Evolutionary conservation across 1,140 invertebrate species (phyloP).

Genomic region (Nymphalis io): DNA sequence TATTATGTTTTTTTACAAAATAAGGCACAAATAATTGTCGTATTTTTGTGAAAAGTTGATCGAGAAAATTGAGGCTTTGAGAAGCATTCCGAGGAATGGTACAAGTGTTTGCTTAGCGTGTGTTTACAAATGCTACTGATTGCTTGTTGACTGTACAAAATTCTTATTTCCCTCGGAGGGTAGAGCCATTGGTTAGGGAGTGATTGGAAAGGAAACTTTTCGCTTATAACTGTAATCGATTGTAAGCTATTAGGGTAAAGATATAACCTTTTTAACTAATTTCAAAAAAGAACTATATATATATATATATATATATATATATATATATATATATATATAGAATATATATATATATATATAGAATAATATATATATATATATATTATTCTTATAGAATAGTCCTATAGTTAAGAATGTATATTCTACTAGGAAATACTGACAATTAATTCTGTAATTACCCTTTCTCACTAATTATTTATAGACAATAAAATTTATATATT

Average conservation of each 20-base stretch:
- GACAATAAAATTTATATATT: too few relatives aligned
- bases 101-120: slow-evolving; percentile 58
- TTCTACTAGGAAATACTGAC: too few relatives aligned
- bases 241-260: slow-evolving; percentile 34
- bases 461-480: too few relatives aligned
- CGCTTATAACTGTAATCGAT: background rate
- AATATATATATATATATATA: too few relatives aligned
- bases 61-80: slow-evolving; percentile 58
- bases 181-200: background rate
- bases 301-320: too few relatives aligned
- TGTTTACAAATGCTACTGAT: slow-evolving; percentile 73
- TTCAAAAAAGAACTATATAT: background rate
- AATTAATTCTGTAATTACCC: too few relatives aligned
- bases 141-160: slow-evolving; percentile 70
- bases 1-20: background rate
- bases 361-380: too few relatives aligned
- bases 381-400: too few relatives aligned
- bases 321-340: too few relatives aligned
- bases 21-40: slow-evolving; percentile 1
- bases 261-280: background rate
- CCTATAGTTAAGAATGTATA: too few relatives aligned
- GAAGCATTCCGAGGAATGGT: slow-evolving; percentile 53
- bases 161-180: slow-evolving; percentile 58
- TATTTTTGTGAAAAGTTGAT: slow-evolving; percentile 47
- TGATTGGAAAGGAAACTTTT: slow-evolving; percentile 7